Evolutionary conservation across 2,888 invertebrate genomes (phyloP).

Genomic region (Drosophila subsilvestris): DNA sequence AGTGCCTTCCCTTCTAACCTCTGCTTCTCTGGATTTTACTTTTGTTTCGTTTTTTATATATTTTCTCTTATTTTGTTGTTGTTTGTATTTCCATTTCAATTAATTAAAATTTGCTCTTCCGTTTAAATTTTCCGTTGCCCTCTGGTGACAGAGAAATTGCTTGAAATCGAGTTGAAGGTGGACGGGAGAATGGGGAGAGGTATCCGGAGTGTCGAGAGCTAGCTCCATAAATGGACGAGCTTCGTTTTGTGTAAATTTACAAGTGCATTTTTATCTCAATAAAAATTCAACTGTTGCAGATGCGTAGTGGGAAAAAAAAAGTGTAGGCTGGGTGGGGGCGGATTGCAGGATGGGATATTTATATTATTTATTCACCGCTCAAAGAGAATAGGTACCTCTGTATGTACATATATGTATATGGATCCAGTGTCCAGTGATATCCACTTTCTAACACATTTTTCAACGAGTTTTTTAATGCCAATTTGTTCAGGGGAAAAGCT

Average conservation of each 20-base stretch:
- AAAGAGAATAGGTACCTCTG: too few species aligned
- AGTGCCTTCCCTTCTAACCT: slow-evolving; percentile 11
- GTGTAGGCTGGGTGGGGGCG: too few species aligned
- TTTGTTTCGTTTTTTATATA: neutral
- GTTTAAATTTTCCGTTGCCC: slow-evolving; percentile 48
- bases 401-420: too few species aligned
- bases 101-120: slow-evolving; percentile 69
- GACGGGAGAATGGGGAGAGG: neutral
- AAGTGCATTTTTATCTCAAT: slow-evolving; percentile 66
- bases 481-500: too few species aligned
- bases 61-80: slow-evolving; percentile 26
- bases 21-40: neutral
- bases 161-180: neutral
- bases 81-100: slow-evolving; percentile 62
- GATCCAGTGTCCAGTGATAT: too few species aligned
- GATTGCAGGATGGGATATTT: too few species aligned
- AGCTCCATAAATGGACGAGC: slow-evolving; percentile 57
- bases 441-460: too few species aligned
- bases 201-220: slow-evolving; percentile 13
- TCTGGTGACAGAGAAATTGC: neutral
- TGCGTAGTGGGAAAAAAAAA: too few species aligned
- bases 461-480: too few species aligned
- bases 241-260: slow-evolving; percentile 56
- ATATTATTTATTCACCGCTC: too few species aligned
- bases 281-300: slow-evolving; percentile 55